These are phyloP conservation scores for Reticulitermes speratus DNA, from an alignment of 1,140 invertebrate species.

Conservation along the genomic window DNA sequence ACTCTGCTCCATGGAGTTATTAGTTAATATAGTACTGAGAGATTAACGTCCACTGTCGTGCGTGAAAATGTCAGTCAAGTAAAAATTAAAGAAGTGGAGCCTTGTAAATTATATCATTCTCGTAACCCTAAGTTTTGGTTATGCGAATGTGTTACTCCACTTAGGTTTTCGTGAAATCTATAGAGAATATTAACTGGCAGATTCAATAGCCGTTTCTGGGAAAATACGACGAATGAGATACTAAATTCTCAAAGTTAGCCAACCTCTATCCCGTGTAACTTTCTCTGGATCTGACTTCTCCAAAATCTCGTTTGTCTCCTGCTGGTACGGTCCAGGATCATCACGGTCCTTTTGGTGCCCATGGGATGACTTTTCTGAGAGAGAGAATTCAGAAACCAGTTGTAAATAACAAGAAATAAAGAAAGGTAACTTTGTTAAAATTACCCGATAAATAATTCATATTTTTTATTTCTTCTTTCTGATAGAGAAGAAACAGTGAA, in stretches of 20 bases:
- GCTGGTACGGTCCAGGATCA: neutral
- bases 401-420: neutral
- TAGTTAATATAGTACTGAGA: no score
- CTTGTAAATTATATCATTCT: neutral
- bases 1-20: no score
- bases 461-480: no score
- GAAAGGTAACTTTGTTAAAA: neutral
- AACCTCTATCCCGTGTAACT: neutral
- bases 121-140: neutral
- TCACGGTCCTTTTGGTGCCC: neutral
- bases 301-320: neutral
- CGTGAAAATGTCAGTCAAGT: no score
- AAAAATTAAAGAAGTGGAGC: no score
- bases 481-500: no score
- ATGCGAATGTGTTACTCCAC: neutral
- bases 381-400: neutral
- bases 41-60: no score
- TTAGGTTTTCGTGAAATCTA: neutral
- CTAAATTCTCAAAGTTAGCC: neutral
- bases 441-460: neutral
- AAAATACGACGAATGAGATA: neutral
- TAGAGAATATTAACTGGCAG: neutral
- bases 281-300: neutral
- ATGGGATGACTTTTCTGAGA: neutral
- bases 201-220: neutral